Evolutionary conservation across 2,888 invertebrate genomes (phyloP).

Genomic region (Lepidonotus clava): DNA sequence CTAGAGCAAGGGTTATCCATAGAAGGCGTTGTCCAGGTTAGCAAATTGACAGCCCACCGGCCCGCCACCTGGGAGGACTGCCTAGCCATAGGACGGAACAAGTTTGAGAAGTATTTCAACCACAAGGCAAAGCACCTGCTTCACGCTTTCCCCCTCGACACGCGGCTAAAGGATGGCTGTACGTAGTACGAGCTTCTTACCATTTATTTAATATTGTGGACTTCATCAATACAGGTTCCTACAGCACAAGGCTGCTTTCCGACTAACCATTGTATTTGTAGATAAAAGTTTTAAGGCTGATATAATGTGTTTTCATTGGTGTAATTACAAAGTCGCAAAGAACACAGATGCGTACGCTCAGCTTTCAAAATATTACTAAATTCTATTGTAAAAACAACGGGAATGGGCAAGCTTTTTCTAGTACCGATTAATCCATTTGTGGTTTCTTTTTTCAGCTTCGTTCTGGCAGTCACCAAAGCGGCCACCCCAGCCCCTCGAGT

Average conservation of each 20-base stretch:
- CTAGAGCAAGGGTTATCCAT: conserved; percentile 69
- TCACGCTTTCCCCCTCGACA: conserved; percentile 79
- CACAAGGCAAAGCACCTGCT: conserved; percentile 79
- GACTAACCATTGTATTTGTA: too few relatives aligned
- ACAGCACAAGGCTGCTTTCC: too few relatives aligned
- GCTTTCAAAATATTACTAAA: not conserved
- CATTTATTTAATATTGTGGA: not conserved
- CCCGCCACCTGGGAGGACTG: conserved; percentile 75
- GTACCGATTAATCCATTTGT: not conserved
- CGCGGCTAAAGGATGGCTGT: conserved; percentile 77
- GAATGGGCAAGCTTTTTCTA: too few relatives aligned
- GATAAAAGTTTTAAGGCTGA: too few relatives aligned
- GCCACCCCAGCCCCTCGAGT: conserved; percentile 78
- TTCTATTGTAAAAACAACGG: not conserved
- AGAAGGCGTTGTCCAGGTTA: conserved; percentile 73
- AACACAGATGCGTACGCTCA: too few relatives aligned
- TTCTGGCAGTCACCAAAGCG: conserved; percentile 81
- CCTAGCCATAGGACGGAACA: conserved; percentile 75
- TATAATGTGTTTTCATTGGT: too few relatives aligned
- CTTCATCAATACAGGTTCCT: not conserved
- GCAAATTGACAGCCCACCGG: conserved; percentile 70
- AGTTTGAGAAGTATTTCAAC: conserved; percentile 81
- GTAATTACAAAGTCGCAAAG: too few relatives aligned
- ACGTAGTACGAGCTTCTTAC: conserved; percentile 63
- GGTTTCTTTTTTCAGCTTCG: conserved; percentile 70